Percentiles rank a stretch among this genome's conserved stretches.
Conservation (phyloP, 1,140 invertebrate species). For the Anthonomus grandis region DNA sequence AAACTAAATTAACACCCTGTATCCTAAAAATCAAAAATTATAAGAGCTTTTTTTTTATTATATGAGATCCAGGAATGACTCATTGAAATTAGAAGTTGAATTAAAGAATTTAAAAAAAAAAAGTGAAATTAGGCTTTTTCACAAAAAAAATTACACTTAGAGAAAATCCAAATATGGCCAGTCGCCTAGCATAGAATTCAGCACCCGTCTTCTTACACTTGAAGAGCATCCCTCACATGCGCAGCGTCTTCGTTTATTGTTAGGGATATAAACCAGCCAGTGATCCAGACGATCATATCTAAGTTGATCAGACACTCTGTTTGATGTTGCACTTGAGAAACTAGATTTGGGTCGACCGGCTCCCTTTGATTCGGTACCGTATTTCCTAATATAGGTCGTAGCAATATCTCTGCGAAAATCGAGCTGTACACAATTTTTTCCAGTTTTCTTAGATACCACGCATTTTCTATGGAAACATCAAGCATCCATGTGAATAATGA, state of each 20-base stretch:
- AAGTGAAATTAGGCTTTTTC: too few relatives aligned
- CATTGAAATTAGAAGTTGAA: too few relatives aligned
- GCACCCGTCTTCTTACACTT: slow-evolving; percentile 11
- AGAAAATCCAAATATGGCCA: too few relatives aligned
- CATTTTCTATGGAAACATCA: slow-evolving; percentile 42
- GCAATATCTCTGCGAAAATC: slow-evolving; percentile 33
- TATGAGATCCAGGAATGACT: too few relatives aligned
- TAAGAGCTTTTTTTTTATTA: too few relatives aligned
- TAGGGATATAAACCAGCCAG: slow-evolving; percentile 16
- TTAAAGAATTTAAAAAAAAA: too few relatives aligned
- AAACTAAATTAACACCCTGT: too few relatives aligned
- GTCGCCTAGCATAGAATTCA: slow-evolving; percentile 24
- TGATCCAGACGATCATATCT: slow-evolving; percentile 25
- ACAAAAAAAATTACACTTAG: too few relatives aligned
- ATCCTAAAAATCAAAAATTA: too few relatives aligned
- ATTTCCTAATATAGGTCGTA: slow-evolving; percentile 25
- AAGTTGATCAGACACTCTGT: slow-evolving; percentile 20
- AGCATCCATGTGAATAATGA: slow-evolving; percentile 40
- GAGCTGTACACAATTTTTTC: slow-evolving; percentile 24
- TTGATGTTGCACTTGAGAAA: neutral
- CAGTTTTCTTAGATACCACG: slow-evolving; percentile 38
- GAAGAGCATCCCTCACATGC: slow-evolving; percentile 20
- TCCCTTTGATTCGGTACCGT: slow-evolving; percentile 19
- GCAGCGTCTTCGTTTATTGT: slow-evolving; percentile 29
- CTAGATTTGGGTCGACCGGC: slow-evolving; percentile 11